Evolutionary conservation across 2,113 vertebrate species (phyloP), one percentile per base, ranked within the genome.

Genomic region (Bucco capensis): DNA sequence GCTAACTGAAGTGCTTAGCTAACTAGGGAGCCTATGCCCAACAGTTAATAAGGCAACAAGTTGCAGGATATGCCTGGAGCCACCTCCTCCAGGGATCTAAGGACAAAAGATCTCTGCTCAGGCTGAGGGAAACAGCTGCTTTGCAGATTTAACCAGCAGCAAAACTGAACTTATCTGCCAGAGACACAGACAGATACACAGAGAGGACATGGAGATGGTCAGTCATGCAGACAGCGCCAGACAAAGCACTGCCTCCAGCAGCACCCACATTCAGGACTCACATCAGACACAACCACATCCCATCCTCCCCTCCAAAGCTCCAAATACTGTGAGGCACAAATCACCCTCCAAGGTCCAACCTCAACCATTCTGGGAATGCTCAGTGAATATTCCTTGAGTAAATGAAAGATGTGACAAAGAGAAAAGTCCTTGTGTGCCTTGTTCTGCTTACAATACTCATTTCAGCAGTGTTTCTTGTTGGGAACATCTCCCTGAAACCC

Each of bases 121-220:
- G 17, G 23, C n/a, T 69, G 54, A 37, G 7, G 12, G 21, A 65
- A 5, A 1, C 2, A 1, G 18, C 23, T 84, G 54, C 5, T 69
- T 49, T 49, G 28, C 5, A 2, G 12, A 15, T 77, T 74, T 44
- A 67, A 13, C 6, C n/a, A 25, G 18, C 6, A 61, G 31, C 3
- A 2, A 12, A 31, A 38, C 42, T 71, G 21, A 88, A 16, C 51
- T n/a, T 3, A 3, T 33, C 17, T 3, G 18, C 23, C 33, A 27
- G 40, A 60, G 74, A 35, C 18, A 31, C 21, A 67, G 22, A 71
- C 46, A 53, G 6, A 2, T 19, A 33, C 19, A 47, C 30, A 19
- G 0, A 2, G n/a, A 46, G 24, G 28, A 30, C 22, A 51, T 2
- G 3, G 28, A 13, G 5, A 7, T 0, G 2, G 10, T 7, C 0